Conservation (phyloP, 2,113 vertebrate species). For the Psilopogon haemacephalus region DNA sequence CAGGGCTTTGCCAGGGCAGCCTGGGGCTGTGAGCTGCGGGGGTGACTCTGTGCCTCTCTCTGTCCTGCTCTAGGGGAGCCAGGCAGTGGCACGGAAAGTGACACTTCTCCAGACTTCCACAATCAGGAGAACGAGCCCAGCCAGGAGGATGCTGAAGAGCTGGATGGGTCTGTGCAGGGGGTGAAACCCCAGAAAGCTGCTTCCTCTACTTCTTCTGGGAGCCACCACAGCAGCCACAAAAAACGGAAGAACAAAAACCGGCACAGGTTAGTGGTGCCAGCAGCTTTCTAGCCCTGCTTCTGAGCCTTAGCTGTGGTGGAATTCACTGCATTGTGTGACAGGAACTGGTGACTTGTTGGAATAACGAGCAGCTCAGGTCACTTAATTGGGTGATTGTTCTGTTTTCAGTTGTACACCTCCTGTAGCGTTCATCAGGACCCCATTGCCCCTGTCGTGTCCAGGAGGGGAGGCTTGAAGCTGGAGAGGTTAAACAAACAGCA, state of each 20-base stretch:
- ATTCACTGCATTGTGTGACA: not conserved
- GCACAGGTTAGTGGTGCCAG: constrained; percentile 87
- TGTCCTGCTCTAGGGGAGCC: constrained; percentile 83
- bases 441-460: accelerated
- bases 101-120: constrained; percentile 96
- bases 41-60: not conserved
- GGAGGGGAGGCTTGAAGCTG: not conserved
- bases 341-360: not conserved
- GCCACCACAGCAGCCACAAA: constrained; percentile 97
- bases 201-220: constrained; percentile 89
- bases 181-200: constrained; percentile 96
- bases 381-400: not conserved
- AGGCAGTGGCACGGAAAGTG: constrained; percentile 95
- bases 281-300: not conserved
- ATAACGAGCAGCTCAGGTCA: not conserved
- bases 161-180: constrained; percentile 91
- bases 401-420: not conserved
- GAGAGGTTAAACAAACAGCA: not conserved
- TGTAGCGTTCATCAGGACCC: not conserved
- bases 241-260: constrained; percentile 99
- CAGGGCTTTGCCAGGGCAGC: not conserved
- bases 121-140: constrained; percentile 97
- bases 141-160: constrained; percentile 94
- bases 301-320: not conserved
- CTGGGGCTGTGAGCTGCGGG: not conserved